These are phyloP conservation scores for Eupithecia inturbata DNA, from an alignment of 2,888 invertebrate genomes.

Conservation along the genomic window DNA sequence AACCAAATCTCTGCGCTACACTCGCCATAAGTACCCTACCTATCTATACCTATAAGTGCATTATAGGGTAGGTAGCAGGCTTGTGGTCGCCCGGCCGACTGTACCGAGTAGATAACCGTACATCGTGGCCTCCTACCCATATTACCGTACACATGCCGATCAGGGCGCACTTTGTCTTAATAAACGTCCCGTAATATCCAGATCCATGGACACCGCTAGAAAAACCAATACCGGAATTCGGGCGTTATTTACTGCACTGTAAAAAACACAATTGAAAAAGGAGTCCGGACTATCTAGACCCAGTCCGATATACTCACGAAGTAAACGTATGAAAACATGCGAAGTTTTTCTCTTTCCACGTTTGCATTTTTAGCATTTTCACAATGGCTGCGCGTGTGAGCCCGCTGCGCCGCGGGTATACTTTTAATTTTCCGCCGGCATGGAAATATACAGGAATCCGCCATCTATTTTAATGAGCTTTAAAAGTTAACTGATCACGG, in stretches of 20 bases:
- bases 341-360: constrained; percentile 63
- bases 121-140: constrained; percentile 49
- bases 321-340: constrained; percentile 68
- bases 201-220: constrained; percentile 29
- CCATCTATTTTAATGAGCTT: constrained; percentile 83
- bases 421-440: constrained; percentile 82
- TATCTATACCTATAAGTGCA: constrained; percentile 14
- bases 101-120: constrained; percentile 69
- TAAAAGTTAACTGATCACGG: constrained; percentile 80
- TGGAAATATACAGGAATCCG: constrained; percentile 80
- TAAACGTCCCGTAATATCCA: constrained; percentile 38
- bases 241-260: constrained; percentile 37
- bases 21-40: constrained; percentile 53
- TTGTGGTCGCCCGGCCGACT: constrained; percentile 68
- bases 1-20: constrained; percentile 71
- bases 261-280: constrained; percentile 45
- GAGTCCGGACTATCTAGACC: constrained; percentile 48
- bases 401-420: constrained; percentile 77
- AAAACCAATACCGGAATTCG: constrained; percentile 46
- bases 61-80: constrained; percentile 65
- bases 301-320: constrained; percentile 65
- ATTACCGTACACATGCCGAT: constrained; percentile 56
- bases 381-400: constrained; percentile 53
- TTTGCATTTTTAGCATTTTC: constrained; percentile 67
- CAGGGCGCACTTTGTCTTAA: constrained; percentile 57